A percentile compares a stretch with the other conserved stretches of the same genome.
phyloP scores from a whole-genome alignment of 2,888 invertebrate genomes.

The Diaphora mendica region DNA sequence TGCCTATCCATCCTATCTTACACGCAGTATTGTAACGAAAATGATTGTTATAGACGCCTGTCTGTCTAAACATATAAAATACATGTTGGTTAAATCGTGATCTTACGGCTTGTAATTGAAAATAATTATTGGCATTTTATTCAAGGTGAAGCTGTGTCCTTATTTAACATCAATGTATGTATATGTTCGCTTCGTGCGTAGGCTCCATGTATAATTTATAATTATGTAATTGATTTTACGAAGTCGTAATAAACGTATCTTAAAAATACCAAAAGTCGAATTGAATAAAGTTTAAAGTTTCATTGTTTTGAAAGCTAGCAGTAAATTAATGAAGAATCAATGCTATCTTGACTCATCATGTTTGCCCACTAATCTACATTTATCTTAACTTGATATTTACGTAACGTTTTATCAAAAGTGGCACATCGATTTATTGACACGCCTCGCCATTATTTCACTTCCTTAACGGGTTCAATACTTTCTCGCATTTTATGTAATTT shows the following conservation, averaged over 20 bases:
- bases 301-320: conserved; percentile 42
- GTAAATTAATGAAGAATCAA: conserved; percentile 20
- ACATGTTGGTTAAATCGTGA: conserved; percentile 47
- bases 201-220: conserved; percentile 56
- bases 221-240: conserved; percentile 45
- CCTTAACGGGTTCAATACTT: conserved; percentile 50
- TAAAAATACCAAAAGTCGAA: conserved; percentile 31
- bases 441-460: conserved; percentile 53
- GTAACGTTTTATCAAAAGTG: conserved; percentile 45
- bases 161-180: conserved; percentile 50
- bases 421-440: conserved; percentile 55
- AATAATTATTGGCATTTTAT: conserved; percentile 63
- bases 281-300: conserved; percentile 25
- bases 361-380: conserved; percentile 50
- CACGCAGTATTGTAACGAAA: conserved; percentile 24
- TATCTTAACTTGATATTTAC: conserved; percentile 41
- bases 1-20: conserved; percentile 20
- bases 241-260: conserved; percentile 22
- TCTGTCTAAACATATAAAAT: conserved; percentile 19
- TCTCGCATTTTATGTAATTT: conserved; percentile 58
- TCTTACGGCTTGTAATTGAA: conserved; percentile 56
- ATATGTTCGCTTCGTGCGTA: conserved; percentile 48
- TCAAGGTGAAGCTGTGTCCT: conserved; percentile 65
- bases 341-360: conserved; percentile 41
- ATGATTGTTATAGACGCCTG: conserved; percentile 28